Conservation (phyloP, 1,140 invertebrate genomes). For the Anastrepha obliqua region DNA sequence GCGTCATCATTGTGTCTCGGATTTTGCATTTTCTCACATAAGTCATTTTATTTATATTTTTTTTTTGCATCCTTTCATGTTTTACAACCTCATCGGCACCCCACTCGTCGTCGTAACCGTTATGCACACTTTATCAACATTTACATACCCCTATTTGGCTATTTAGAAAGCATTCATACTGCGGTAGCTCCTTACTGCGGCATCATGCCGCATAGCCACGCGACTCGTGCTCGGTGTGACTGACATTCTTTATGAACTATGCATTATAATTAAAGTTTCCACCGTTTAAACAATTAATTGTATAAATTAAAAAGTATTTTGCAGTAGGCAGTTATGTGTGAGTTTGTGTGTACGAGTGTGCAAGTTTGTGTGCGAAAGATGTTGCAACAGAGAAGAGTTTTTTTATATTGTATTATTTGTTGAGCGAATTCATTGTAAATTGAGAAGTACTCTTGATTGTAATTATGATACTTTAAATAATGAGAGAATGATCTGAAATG, state of each 20-base stretch:
- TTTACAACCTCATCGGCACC: background rate
- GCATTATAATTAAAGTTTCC: slow-evolving; percentile 30
- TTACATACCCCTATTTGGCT: slow-evolving; percentile 28
- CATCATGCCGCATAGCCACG: slow-evolving; percentile 7
- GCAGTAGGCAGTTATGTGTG: background rate
- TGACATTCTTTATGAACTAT: slow-evolving; percentile 30
- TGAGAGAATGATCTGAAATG: too few relatives aligned
- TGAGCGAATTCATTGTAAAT: too few relatives aligned
- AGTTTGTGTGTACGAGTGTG: too few relatives aligned
- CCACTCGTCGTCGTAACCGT: background rate
- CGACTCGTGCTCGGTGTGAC: slow-evolving; percentile 24
- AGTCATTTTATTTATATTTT: background rate
- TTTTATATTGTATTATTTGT: too few relatives aligned
- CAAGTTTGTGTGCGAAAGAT: too few relatives aligned
- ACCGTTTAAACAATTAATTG: slow-evolving; percentile 38
- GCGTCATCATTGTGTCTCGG: slow-evolving; percentile 28
- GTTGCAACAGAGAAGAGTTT: too few relatives aligned
- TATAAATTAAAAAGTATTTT: slow-evolving; percentile 36
- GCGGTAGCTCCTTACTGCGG: slow-evolving; percentile 40
- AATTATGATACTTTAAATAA: too few relatives aligned
- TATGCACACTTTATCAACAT: background rate
- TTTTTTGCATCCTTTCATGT: background rate
- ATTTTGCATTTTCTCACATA: background rate
- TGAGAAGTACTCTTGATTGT: too few relatives aligned
- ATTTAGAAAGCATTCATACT: slow-evolving; percentile 22